Base-by-base conservation (phyloP, 2,888 invertebrate species). In the Blomia tropicalis region DNA sequence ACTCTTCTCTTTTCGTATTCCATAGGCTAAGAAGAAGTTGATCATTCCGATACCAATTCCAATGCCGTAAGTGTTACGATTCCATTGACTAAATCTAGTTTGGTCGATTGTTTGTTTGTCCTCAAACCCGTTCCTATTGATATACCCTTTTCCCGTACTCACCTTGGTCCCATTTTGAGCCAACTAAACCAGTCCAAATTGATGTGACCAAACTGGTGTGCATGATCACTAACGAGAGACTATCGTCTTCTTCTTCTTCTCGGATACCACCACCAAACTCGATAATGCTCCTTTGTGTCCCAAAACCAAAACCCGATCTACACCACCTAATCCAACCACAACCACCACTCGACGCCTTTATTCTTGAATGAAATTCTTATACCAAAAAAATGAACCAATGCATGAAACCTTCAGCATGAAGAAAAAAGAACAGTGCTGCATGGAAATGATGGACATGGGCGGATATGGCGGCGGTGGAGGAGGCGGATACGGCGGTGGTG, bases 11-110 rank as follows among this genome's bases (percentile, higher is more conserved):
- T 58, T 51, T n/a, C 17, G 7, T 5, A 17, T 23, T 36, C 30
- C 17, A 23, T 30, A 62, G 62, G 14, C 43, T 4, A 63, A 63
- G 32, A 63, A 63, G 63, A 63, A 63, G 30, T 25, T 59, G 30
- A 63, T 63, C 41, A 63, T 63, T 22, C 63, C 59, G 14, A 44
- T 63, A 25, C 63, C 63, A 2, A 58, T 63, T 43, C 63, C 63
- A 17, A 22, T 63, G n/a, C 63, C 63, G 63, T 63, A 59, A 63
- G 63, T 62, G 23, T 30, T 47, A 27, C n/a, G n/a, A n/a, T 43
- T 22, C 22, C 7, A 36, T 17, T 36, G 36, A 36, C 22, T 23
- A 3, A n/a, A 41, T 41, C 5, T 41, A 41, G 14, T 14, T 23
- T 47, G 47, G 47, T 47, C 47, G 22, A 14, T 23, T 25, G 17